A percentile compares a stretch with the other conserved stretches of the same genome.
phyloP scores from a whole-genome alignment of 2,797 vertebrate genomes.

The Poecilia picta region DNA sequence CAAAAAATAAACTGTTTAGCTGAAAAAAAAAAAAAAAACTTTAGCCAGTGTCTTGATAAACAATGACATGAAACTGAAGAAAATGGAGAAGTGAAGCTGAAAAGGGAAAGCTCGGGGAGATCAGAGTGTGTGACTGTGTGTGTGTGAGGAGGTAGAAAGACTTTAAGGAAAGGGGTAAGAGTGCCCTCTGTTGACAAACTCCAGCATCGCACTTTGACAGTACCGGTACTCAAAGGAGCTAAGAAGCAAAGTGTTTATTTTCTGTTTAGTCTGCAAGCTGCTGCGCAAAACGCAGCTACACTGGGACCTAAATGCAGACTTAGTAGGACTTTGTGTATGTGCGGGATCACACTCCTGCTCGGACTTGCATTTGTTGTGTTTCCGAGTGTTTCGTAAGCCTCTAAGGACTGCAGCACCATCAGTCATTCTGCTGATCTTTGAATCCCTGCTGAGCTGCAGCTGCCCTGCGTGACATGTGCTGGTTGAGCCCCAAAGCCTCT shows the following conservation, averaged over 20 bases:
- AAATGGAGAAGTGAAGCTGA: slow-evolving; percentile 39
- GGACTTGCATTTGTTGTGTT: slow-evolving; percentile 14
- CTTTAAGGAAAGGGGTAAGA: slow-evolving; percentile 52
- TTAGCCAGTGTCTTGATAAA: slow-evolving; percentile 26
- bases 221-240: neutral
- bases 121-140: slow-evolving; percentile 4
- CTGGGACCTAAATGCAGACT: slow-evolving; percentile 5
- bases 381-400: slow-evolving; percentile 11
- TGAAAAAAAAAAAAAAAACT: slow-evolving; percentile 11
- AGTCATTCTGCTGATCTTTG: slow-evolving; percentile 42
- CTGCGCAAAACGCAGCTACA: neutral
- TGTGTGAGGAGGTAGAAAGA: slow-evolving; percentile 2
- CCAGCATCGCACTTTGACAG: slow-evolving; percentile 11
- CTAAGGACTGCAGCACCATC: slow-evolving; percentile 23
- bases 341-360: slow-evolving; percentile 2
- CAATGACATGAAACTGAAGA: slow-evolving; percentile 38
- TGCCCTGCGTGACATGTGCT: slow-evolving; percentile 73
- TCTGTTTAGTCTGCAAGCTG: slow-evolving; percentile 8
- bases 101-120: slow-evolving; percentile 24
- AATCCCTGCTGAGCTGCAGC: slow-evolving; percentile 74
- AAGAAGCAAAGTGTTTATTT: slow-evolving; percentile 6
- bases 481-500: slow-evolving; percentile 66
- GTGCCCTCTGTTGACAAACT: slow-evolving; percentile 72
- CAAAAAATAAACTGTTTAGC: slow-evolving; percentile 13
- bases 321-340: slow-evolving; percentile 10